Evolutionary conservation across 2,113 vertebrate genomes (phyloP).

Genomic region (Trinectes maculatus): DNA sequence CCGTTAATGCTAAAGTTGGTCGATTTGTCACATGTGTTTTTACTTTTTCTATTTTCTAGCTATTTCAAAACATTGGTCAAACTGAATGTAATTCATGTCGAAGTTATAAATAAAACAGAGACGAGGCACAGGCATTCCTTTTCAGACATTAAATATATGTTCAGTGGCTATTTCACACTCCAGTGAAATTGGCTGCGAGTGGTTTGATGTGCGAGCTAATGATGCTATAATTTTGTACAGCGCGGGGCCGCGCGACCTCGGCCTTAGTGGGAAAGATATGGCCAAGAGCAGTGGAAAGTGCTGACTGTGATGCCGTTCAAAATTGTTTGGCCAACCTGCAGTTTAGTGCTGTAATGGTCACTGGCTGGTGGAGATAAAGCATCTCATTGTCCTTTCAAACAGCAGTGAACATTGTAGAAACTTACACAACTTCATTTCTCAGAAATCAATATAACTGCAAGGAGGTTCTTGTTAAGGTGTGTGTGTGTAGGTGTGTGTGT

Average conservation of each 20-base stretch:
- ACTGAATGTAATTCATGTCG: too few species aligned
- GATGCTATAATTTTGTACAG: constrained; percentile 33
- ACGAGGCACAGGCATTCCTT: constrained; percentile 28
- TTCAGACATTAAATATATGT: constrained; percentile 59
- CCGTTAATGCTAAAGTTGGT: too few species aligned
- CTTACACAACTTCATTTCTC: constrained; percentile 43
- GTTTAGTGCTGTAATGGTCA: constrained; percentile 14
- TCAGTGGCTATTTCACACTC: constrained; percentile 18
- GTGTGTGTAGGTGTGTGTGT: not conserved
- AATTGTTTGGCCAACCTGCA: constrained; percentile 12
- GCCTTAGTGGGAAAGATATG: constrained; percentile 27
- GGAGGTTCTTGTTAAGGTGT: not conserved
- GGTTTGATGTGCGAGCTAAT: constrained; percentile 35
- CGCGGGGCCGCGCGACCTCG: constrained; percentile 5
- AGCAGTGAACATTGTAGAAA: constrained; percentile 9
- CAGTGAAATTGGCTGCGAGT: constrained; percentile 35
- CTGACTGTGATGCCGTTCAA: constrained; percentile 37
- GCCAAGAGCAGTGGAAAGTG: constrained; percentile 32
- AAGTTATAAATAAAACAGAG: constrained; percentile 18
- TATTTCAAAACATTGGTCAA: too few species aligned
- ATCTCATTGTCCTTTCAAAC: constrained; percentile 62
- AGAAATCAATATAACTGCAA: constrained; percentile 37
- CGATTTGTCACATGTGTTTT: too few species aligned
- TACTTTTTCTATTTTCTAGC: too few species aligned
- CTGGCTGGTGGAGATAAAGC: constrained; percentile 20